Base-by-base conservation (phyloP, 2,888 invertebrate genomes). In the Abrostola tripartita region DNA sequence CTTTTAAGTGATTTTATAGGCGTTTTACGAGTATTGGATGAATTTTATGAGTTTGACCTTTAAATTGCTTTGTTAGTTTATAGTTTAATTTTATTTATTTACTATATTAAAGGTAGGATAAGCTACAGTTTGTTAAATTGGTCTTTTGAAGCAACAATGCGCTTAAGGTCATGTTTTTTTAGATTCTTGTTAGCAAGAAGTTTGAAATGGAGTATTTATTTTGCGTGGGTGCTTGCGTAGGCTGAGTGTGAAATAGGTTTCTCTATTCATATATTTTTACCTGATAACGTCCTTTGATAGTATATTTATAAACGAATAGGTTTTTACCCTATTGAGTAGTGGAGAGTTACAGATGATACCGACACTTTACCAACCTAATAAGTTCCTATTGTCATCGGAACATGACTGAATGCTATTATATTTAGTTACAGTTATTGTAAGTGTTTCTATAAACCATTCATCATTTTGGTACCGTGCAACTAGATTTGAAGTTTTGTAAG, bases 11-110 rank as follows among this genome's bases (percentile, higher is more conserved):
- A 63, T 65, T 74, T 78, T 71, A 73, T 61, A 63, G 47, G 4
- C 36, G 24, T 65, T 71, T 78, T 71, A 78, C 68, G 76, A 69
- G 53, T 69, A 76, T 65, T 71, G 57, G 59, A 42, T 59, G 52
- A 41, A 56, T 64, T 74, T 71, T 65, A 71, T 52, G 52, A 7
- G 36, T 67, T 57, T 44, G 65, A 62, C 38, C 55, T 60, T 62
- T 24, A 57, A 57, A 64, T 59, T 5, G 44, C 47, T 37, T 24
- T 40, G 40, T 52, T 44, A 35, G 24, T 57, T 60, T 47, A 53
- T 62, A 50, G 60, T 50, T 58, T 35, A 10, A 38, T 58, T 56
- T 47, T 44, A 44, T 44, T 44, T 44, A 44, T 44, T 44, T 12
- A 44, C 44, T 14, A 14, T 44, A 24, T 24, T 24, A 24, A 24